phyloP scores from a whole-genome alignment of 2,113 vertebrate genomes.

The Bujurquina vittata region DNA sequence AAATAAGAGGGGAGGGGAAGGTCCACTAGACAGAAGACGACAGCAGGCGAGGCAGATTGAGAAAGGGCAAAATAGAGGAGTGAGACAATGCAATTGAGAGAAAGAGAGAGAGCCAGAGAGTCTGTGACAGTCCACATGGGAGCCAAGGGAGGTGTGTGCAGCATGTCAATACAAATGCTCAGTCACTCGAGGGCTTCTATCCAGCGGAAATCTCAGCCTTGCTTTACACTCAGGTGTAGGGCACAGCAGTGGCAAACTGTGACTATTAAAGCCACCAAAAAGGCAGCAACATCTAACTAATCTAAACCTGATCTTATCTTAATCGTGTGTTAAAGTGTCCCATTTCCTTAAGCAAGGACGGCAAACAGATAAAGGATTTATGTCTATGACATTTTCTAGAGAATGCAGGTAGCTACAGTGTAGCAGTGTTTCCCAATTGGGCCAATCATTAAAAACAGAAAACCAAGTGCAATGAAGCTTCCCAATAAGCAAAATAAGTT shows the following conservation, averaged over 20 bases:
- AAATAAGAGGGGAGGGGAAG: background rate
- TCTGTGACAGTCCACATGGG: conserved; percentile 36
- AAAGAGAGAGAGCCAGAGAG: conserved; percentile 21
- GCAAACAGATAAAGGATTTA: background rate
- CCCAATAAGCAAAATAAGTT: background rate
- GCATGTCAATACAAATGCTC: conserved; percentile 66
- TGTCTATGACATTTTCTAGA: background rate
- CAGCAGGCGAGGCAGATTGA: conserved; percentile 30
- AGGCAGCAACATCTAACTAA: background rate
- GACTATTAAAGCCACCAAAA: background rate
- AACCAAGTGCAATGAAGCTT: no score
- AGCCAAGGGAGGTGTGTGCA: conserved; percentile 54
- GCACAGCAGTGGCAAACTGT: background rate
- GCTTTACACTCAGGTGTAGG: conserved; percentile 16
- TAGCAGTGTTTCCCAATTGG: no score
- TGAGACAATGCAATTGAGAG: background rate
- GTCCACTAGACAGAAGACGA: conserved; percentile 27
- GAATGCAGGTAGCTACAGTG: background rate
- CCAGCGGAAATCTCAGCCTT: conserved; percentile 29
- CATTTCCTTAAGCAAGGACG: background rate
- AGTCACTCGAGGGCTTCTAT: conserved; percentile 58
- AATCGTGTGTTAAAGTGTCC: background rate
- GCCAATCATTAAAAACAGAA: no score
- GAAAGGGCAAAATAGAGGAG: conserved; percentile 26
- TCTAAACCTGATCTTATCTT: background rate